These are phyloP conservation scores for Botia almorhae DNA, from an alignment of 2,797 vertebrate genomes.

Conservation along the genomic window DNA sequence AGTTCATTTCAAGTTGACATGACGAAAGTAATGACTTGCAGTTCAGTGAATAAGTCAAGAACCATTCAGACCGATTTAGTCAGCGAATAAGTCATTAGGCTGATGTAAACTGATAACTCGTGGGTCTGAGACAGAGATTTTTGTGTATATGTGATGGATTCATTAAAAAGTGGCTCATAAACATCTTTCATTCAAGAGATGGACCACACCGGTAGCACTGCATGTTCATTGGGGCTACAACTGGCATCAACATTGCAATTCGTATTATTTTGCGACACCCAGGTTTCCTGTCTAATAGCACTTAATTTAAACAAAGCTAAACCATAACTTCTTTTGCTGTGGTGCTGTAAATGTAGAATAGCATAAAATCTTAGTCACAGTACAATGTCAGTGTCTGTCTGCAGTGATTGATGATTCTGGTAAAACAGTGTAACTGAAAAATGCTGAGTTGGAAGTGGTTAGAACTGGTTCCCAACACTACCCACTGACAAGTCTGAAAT, in stretches of 20 bases:
- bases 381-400: background rate
- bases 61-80: background rate
- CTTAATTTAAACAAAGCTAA: too few species aligned
- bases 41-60: background rate
- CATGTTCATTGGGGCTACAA: too few species aligned
- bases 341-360: background rate
- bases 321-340: background rate
- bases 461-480: too few species aligned
- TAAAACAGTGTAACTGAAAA: too few species aligned
- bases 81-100: background rate
- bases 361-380: background rate
- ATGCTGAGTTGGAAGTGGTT: too few species aligned
- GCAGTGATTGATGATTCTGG: too few species aligned
- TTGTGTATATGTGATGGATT: background rate
- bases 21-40: background rate
- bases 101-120: background rate
- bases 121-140: background rate
- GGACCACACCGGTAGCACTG: background rate
- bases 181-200: background rate
- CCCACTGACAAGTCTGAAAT: background rate
- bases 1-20: background rate
- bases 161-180: background rate
- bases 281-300: too few species aligned
- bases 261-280: too few species aligned
- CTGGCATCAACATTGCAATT: too few species aligned